phyloP scores from a whole-genome alignment of 1,140 invertebrate species.

The Marisa cornuarietis region DNA sequence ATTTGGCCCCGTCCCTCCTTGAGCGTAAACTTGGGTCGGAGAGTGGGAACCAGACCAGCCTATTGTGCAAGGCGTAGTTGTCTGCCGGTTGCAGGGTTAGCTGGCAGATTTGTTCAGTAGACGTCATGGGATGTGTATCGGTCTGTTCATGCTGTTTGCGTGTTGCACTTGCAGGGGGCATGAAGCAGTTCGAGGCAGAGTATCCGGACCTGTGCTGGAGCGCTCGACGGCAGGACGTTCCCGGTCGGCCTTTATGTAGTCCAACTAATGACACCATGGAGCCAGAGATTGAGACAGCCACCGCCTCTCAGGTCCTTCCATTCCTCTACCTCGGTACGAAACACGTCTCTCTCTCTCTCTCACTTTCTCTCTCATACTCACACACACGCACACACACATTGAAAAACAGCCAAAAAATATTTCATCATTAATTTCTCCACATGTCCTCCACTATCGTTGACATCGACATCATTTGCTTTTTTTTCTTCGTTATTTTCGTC shows the following conservation, averaged over 20 bases:
- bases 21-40: no score
- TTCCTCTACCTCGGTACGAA: constrained; percentile 80
- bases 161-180: constrained; percentile 62
- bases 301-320: constrained; percentile 83
- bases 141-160: constrained; percentile 6
- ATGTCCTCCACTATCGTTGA: neutral
- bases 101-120: no score
- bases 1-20: no score
- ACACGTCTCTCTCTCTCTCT: constrained; percentile 23
- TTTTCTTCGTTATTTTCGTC: no score
- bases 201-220: constrained; percentile 64
- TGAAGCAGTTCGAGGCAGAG: constrained; percentile 62
- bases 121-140: no score
- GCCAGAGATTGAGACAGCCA: constrained; percentile 77
- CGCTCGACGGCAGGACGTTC: constrained; percentile 34
- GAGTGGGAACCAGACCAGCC: no score
- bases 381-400: neutral
- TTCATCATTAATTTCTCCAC: neutral
- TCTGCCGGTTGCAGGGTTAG: no score
- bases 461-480: no score
- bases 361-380: neutral
- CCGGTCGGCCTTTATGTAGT: constrained; percentile 57
- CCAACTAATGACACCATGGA: constrained; percentile 60
- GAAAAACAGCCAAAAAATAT: neutral
- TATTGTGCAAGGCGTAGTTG: no score